Evolutionary conservation across 2,113 vertebrate species (phyloP).

Genomic region (Leptobrachium ailaonicum): DNA sequence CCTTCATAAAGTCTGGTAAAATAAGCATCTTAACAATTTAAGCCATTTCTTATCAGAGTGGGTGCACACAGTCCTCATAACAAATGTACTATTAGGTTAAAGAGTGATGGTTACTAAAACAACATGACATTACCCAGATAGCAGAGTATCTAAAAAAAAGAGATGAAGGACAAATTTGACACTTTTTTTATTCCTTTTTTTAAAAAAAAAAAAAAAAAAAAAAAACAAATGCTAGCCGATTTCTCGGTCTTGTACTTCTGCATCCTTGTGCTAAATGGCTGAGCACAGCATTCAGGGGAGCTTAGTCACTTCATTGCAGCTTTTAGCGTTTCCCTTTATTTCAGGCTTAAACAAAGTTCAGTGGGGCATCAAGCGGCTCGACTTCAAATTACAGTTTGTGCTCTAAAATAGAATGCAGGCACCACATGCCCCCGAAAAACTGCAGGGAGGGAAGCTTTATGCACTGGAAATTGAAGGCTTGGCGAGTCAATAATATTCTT

Average conservation of each 20-base stretch:
- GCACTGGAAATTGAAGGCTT: constrained; percentile 83
- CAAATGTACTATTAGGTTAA: too few relatives aligned
- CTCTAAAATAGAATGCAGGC: constrained; percentile 81
- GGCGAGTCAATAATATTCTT: constrained; percentile 82
- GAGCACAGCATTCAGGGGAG: constrained; percentile 64
- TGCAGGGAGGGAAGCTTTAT: constrained; percentile 76
- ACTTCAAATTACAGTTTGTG: constrained; percentile 80
- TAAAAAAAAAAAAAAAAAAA: too few relatives aligned
- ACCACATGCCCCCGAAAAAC: constrained; percentile 74
- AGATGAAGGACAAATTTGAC: too few relatives aligned
- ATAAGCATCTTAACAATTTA: too few relatives aligned
- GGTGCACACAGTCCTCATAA: too few relatives aligned
- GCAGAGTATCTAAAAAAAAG: too few relatives aligned
- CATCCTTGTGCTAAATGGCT: constrained; percentile 42
- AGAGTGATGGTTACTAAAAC: too few relatives aligned
- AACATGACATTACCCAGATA: too few relatives aligned
- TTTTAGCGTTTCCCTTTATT: constrained; percentile 71
- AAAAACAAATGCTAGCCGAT: background rate
- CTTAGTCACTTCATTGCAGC: constrained; percentile 69
- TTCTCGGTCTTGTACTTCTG: constrained; percentile 5
- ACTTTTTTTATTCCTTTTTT: too few relatives aligned
- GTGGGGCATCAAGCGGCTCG: constrained; percentile 79
- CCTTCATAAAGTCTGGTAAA: too few relatives aligned
- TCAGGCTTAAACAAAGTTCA: constrained; percentile 82
- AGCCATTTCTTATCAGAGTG: too few relatives aligned